Conservation (phyloP, 2,113 vertebrate genomes). For the Callipepla californica region DNA sequence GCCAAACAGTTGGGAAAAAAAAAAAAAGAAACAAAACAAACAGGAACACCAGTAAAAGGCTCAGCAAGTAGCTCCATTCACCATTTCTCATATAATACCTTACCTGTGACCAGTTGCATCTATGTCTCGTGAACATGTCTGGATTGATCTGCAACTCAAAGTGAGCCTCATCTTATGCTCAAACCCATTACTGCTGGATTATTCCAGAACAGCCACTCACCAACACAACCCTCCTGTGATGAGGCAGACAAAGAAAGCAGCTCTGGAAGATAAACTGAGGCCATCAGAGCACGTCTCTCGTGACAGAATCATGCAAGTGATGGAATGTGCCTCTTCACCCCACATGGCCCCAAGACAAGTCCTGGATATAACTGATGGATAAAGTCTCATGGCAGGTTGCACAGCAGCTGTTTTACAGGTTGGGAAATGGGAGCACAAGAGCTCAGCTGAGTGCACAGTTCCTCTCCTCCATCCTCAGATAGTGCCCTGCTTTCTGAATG, state of each 20-base stretch:
- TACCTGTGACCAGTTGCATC: not conserved
- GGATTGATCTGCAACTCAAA: not conserved
- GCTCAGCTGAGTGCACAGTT: not conserved
- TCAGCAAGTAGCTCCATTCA: not conserved
- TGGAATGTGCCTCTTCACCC: slow-evolving; percentile 15
- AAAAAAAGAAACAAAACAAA: not conserved
- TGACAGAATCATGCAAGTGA: not conserved
- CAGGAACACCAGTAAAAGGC: not conserved
- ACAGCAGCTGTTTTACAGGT: not conserved
- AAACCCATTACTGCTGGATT: not conserved
- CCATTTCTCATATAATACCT: not conserved
- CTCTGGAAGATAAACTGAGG: slow-evolving; percentile 13
- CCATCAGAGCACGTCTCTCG: not conserved
- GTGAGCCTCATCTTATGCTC: not conserved
- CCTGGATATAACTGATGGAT: not conserved
- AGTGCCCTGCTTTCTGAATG: not conserved
- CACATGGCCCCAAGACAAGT: not conserved
- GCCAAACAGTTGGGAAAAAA: not conserved
- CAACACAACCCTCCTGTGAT: not conserved
- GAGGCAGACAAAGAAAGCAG: not conserved
- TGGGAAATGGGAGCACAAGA: not conserved
- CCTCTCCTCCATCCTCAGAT: not conserved
- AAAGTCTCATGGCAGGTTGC: not conserved
- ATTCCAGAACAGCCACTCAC: not conserved
- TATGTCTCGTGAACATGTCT: not conserved